Base-by-base conservation (phyloP, 2,113 vertebrate genomes). In the Pithys albifrons region DNA sequence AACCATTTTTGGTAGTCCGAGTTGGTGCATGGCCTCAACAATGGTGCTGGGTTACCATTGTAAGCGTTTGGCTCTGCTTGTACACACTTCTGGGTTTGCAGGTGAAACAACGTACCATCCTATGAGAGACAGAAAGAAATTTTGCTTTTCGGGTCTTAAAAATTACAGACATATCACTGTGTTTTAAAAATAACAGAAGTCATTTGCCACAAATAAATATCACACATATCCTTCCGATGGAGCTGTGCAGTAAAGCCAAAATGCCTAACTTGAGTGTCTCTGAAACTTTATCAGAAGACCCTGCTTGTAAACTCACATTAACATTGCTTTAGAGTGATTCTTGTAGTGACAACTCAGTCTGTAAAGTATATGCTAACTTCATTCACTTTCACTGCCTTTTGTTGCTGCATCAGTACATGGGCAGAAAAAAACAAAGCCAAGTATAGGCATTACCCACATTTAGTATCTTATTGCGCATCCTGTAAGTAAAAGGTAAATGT, bases 1-100 rank as follows among this genome's bases (percentile, higher is more conserved):
- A 99, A 98, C 99, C 99, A 99, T 93, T 98, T 98, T 95, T 99
- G 99, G 51, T 94, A 86, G 31, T 96, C 95, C 1, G 96, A 98
- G 95, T 96, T 46, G 4, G 97, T 96, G 92, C 99, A 99, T 3
- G 98, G 98, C 51, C 97, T 97, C 46, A 99, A 95, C 19, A 98
- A 93, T 1, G 99, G 99, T 13, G 98, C 98, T 24, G 98, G 98
- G 33, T 62, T 97, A 72, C 98, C 97, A 4, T 96, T 97, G 75
- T 97, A 95, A 0, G 96, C 94, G 1, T 97, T 97, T 51, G 93
- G 95, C 39, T 98, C 62, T 0, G 99, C 99, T 94, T 99, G 95
- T 17, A 99, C 14, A 9, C 99, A 99, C 87, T 98, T 99, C 95
- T 98, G 97, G 66, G 98, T 99, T 78, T 97, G 96, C 28, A 91